Base-by-base conservation (phyloP, 2,888 invertebrate species). In the Lacanobia wlatinum region DNA sequence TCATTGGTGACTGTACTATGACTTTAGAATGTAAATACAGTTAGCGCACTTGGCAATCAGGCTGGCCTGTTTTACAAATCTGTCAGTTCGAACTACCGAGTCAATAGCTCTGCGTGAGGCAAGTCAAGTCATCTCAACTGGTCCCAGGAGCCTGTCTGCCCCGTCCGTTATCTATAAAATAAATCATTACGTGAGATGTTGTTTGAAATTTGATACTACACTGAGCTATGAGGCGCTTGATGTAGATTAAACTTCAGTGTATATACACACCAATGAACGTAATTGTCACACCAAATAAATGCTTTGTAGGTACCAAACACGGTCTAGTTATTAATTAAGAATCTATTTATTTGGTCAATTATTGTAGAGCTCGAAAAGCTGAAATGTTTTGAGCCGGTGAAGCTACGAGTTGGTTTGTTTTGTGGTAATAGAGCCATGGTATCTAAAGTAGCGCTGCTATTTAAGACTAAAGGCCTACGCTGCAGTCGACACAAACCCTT, bases 261-360 rank as follows among this genome's bases (percentile, higher is more conserved):
- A 78, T 40, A 28, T 10, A 58, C 1, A 38, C 2, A 63, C 40
- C 48, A 53, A 53, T 40, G 14, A 64, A 50, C 10, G n/a, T 64
- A 65, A 56, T 21, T 43, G 10, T 62, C 43, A 82, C 55, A 82
- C 59, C 56, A 69, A 69, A 56, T 53, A 50, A 53, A 67, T 46
- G 16, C 6, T 52, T 48, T 38, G 10, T 2, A 28, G 28, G 28
- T 10, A 76, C 61, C 43, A 71, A 72, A 70, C 1, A 21, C 40
- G 16, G n/a, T 58, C 81, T 85, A 83, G 75, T 80, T 72, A 75
- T 71, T 65, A 75, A 50, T 16, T 66, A 68, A 62, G 46, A 34
- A 55, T 43, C 18, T 46, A 82, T 67, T 70, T 66, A 38, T 66
- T 79, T 71, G 40, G 80, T 61, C 55, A 71, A 68, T 70, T 79